phyloP scores from a whole-genome alignment of 2,888 invertebrate species.

The Nephrocerus scutellatus region DNA sequence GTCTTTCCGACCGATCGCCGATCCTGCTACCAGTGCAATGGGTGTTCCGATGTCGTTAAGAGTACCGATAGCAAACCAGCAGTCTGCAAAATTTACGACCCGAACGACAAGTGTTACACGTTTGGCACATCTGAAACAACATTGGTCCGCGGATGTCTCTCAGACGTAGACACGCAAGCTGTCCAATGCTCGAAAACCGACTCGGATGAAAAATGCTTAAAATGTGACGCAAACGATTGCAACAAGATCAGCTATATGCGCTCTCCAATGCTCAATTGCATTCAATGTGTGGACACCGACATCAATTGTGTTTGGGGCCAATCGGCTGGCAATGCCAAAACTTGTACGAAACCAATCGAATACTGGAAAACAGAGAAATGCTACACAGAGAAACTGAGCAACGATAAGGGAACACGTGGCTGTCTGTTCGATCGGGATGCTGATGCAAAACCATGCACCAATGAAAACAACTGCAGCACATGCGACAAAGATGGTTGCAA shows the following conservation, averaged over 20 bases:
- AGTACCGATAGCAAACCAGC: not conserved
- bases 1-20: constrained; percentile 25
- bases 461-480: constrained; percentile 13
- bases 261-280: constrained; percentile 20
- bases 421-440: constrained; percentile 24
- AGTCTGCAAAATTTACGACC: constrained; percentile 24
- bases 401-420: constrained; percentile 20
- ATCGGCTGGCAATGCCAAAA: constrained; percentile 4
- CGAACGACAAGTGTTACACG: constrained; percentile 27
- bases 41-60: constrained; percentile 19
- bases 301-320: constrained; percentile 21
- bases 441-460: constrained; percentile 9
- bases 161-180: constrained; percentile 16
- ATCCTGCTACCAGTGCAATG: constrained; percentile 28
- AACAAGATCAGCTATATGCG: constrained; percentile 20
- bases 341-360: constrained; percentile 21
- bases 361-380: constrained; percentile 23
- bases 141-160: constrained; percentile 31
- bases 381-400: constrained; percentile 18
- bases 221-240: constrained; percentile 24
- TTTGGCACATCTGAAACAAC: constrained; percentile 15
- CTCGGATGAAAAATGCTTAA: constrained; percentile 19
- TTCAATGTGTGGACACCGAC: constrained; percentile 21
- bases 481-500: constrained; percentile 26
- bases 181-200: constrained; percentile 21